A percentile compares a stretch with the other conserved stretches of the same genome.
Conservation (phyloP, 2,113 vertebrate genomes). For the Scytalopus superciliaris region DNA sequence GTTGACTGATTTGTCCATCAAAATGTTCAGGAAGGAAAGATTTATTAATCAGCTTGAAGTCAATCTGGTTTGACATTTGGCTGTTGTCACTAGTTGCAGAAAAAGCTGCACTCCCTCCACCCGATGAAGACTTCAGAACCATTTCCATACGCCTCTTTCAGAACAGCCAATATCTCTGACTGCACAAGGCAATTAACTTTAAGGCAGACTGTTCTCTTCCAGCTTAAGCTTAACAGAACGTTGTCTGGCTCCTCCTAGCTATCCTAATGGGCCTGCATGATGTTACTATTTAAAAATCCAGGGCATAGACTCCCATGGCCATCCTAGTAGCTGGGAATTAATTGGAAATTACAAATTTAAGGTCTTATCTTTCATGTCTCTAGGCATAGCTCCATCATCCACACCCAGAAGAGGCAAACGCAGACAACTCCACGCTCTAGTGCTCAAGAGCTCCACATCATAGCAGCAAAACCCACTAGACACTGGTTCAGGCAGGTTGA, state of each 20-base stretch:
- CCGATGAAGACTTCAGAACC: background rate
- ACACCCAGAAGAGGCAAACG: rapidly evolving
- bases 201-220: background rate
- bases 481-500: rapidly evolving
- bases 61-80: background rate
- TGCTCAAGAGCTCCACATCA: background rate
- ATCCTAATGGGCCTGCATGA: background rate
- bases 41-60: background rate
- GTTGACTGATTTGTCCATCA: background rate
- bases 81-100: background rate
- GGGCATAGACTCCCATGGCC: background rate
- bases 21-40: background rate
- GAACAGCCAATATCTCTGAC: background rate
- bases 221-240: background rate
- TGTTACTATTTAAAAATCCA: background rate
- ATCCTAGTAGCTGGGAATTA: background rate
- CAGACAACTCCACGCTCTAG: background rate
- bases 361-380: background rate
- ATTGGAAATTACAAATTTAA: background rate
- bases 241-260: background rate
- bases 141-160: background rate
- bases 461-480: background rate
- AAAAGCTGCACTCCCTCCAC: background rate
- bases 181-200: background rate
- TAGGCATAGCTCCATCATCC: background rate